Conservation (phyloP, 2,888 invertebrate species). For the Drosophila anomalipes region DNA sequence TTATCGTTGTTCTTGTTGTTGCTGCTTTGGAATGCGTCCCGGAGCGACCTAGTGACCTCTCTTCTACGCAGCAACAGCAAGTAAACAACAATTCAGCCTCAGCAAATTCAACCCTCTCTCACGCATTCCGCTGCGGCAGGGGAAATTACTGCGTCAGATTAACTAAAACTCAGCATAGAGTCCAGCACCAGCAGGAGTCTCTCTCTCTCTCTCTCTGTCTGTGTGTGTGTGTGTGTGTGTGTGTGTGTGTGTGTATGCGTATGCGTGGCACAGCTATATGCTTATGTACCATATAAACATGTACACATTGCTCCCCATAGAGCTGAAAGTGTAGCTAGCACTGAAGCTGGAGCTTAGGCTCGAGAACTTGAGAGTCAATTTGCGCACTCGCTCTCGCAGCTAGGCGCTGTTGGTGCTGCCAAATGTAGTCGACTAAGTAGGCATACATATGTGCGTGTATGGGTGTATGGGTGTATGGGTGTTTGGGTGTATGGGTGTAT, state of each 20-base stretch:
- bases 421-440: neutral
- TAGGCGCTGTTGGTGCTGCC: conserved; percentile 17
- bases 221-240: conserved; percentile 24
- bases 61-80: conserved; percentile 46
- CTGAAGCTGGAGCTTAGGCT: conserved; percentile 14
- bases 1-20: conserved; percentile 29
- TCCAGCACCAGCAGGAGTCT: neutral
- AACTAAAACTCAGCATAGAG: conserved; percentile 23
- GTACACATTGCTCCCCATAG: conserved; percentile 20
- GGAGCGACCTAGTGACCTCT: conserved; percentile 86
- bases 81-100: conserved; percentile 44
- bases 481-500: conserved; percentile 9
- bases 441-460: conserved; percentile 9
- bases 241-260: conserved; percentile 25
- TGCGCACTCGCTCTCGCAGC: conserved; percentile 25
- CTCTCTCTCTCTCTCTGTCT: neutral
- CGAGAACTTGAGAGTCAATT: conserved; percentile 27
- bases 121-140: conserved; percentile 37
- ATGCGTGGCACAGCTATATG: conserved; percentile 20
- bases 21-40: conserved; percentile 72
- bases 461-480: conserved; percentile 8
- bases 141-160: conserved; percentile 29
- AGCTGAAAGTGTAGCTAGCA: conserved; percentile 1
- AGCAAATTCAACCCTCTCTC: conserved; percentile 44
- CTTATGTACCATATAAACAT: conserved; percentile 5